Conservation (phyloP, 2,797 vertebrate species). For the Acanthornis magna region DNA sequence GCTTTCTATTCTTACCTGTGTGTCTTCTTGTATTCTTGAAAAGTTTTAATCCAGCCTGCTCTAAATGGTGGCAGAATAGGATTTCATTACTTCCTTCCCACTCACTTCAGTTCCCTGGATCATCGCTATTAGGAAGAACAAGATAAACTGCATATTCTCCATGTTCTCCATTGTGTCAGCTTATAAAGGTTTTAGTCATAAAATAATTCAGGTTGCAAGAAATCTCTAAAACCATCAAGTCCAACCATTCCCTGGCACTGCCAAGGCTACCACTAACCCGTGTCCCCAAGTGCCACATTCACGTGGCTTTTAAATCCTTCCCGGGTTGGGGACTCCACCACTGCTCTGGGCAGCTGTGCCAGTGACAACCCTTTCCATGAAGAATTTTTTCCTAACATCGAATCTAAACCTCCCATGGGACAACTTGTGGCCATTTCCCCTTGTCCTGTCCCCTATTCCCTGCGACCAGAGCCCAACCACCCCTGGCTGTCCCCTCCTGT, state of each 20-base stretch:
- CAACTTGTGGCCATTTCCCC: background rate
- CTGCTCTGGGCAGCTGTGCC: background rate
- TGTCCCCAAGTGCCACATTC: background rate
- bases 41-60: conserved; percentile 17
- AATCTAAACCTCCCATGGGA: background rate
- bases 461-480: rapidly evolving
- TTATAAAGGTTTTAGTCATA: background rate
- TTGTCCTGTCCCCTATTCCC: background rate
- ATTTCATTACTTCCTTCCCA: background rate
- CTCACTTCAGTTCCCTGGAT: background rate
- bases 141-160: background rate
- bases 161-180: background rate
- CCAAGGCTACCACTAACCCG: rapidly evolving
- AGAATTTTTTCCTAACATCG: background rate
- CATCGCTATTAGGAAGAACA: background rate
- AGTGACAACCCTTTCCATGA: background rate
- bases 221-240: background rate
- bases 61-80: background rate
- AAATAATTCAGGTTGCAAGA: background rate
- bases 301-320: background rate
- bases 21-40: background rate
- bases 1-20: conserved; percentile 1
- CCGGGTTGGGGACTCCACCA: background rate
- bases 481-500: background rate
- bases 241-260: background rate